Evolutionary conservation across 2,797 vertebrate genomes (phyloP), one percentile per base, ranked within the genome.

Genomic region (Simalia tracyae): DNA sequence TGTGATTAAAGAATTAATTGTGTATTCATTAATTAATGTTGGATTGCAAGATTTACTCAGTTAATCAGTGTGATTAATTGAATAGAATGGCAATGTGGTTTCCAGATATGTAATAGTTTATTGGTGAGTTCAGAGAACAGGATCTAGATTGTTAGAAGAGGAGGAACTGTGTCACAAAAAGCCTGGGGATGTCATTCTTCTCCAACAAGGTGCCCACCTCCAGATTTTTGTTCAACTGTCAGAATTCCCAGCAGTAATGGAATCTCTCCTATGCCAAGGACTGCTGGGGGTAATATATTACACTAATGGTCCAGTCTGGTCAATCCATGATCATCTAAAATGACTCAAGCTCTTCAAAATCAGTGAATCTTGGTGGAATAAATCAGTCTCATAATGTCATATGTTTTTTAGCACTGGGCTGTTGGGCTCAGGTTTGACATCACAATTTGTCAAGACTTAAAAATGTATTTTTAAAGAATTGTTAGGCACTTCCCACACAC

Each of bases 1-100:
- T 19, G 57, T 61, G 88, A 89, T 72, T 90, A 86, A 92, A 28
- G 54, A 89, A 89, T 60, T 60, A 60, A 92, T 86, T 28, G 17
- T 50, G 46, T 28, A 46, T 19, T 10, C 76, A 92, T 86, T 60
- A 86, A 89, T 68, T 14, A 84, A 85, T 85, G 9, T 68, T 54
- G 36, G 36, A 68, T 31, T 50, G 63, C 61, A 89, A 72, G 76
- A 81, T 85, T n/a, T 68, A 85, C 56, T 84, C 61, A 68, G 85
- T 85, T 50, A 68, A 89, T 54, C 50, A 42, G 36, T 31, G 61
- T 15, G 50, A 89, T 56, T 89, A 85, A 84, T 92, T 89, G 54
- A 89, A 85, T 89, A 59, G 61, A 68, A 56, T 56, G 42, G 36
- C 46, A 60, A 46, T 68, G 28, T 6, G 64, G 31, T 31, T 57